phyloP scores from a whole-genome alignment of 2,888 invertebrate species.

The Sipha maydis region DNA sequence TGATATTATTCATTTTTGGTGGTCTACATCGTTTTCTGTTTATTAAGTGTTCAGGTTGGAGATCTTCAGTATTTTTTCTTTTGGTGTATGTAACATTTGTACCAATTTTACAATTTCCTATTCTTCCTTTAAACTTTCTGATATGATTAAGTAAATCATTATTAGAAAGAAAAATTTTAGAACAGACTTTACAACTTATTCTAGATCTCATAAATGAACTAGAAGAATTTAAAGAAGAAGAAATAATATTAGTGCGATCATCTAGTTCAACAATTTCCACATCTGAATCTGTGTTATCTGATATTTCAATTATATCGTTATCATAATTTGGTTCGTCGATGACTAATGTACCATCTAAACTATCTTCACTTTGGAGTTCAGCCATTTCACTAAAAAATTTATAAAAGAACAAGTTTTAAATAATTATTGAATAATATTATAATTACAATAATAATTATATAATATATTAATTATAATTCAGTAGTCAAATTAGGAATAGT shows the following conservation, averaged over 20 bases:
- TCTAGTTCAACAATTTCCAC: not conserved
- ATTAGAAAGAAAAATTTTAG: constrained; percentile 21
- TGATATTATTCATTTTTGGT: not conserved
- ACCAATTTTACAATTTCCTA: not conserved
- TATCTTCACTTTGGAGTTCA: constrained; percentile 43
- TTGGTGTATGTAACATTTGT: not conserved
- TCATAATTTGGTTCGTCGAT: constrained; percentile 47
- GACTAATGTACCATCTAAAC: constrained; percentile 43
- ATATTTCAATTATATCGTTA: constrained; percentile 19
- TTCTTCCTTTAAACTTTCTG: constrained; percentile 23
- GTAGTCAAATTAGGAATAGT: not conserved
- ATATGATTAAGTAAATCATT: constrained; percentile 32
- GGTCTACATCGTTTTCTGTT: constrained; percentile 18
- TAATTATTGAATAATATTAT: no score
- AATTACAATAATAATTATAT: no score
- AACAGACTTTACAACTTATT: constrained; percentile 11
- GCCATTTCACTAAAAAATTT: constrained; percentile 52
- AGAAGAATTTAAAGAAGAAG: not conserved
- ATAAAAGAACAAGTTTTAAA: not conserved
- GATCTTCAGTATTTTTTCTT: not conserved
- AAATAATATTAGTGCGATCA: not conserved
- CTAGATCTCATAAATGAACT: not conserved
- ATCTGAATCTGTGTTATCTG: constrained; percentile 20
- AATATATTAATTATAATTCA: no score
- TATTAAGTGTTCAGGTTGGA: not conserved